These are phyloP conservation scores for Agapostemon virescens DNA, from an alignment of 2,888 invertebrate genomes.

Conservation along the genomic window DNA sequence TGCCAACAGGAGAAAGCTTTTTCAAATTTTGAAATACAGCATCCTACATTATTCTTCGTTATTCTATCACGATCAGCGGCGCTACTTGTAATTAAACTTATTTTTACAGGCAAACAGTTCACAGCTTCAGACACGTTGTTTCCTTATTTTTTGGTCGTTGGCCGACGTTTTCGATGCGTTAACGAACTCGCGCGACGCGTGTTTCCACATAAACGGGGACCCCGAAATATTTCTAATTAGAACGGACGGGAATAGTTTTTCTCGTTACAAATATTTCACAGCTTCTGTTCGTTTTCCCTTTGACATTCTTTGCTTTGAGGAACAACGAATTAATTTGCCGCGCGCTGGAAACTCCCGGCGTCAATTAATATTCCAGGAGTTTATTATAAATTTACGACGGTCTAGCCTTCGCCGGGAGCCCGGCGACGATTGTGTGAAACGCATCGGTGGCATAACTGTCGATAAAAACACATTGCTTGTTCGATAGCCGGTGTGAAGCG, in stretches of 20 bases:
- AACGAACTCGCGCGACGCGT: slow-evolving; percentile 1
- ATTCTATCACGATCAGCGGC: not conserved
- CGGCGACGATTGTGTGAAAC: slow-evolving; percentile 36
- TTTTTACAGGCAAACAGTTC: not conserved
- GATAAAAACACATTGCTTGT: slow-evolving; percentile 9
- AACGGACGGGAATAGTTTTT: slow-evolving; percentile 33
- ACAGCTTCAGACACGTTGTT: not conserved
- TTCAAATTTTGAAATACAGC: not conserved
- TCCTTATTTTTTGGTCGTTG: not conserved
- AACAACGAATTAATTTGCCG: slow-evolving; percentile 44
- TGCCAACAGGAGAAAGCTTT: not conserved
- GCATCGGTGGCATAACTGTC: slow-evolving; percentile 16
- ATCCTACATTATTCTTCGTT: not conserved
- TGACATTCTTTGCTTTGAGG: slow-evolving; percentile 30
- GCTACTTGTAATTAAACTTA: not conserved
- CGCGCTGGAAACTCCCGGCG: slow-evolving; percentile 28
- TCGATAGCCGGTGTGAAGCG: not conserved
- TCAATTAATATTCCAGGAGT: slow-evolving; percentile 50
- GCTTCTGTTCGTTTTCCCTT: not conserved
- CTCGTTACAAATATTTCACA: slow-evolving; percentile 47
- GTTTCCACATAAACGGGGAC: not conserved
- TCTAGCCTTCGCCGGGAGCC: not conserved
- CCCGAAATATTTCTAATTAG: slow-evolving; percentile 29
- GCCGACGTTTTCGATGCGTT: slow-evolving; percentile 4
- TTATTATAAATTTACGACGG: slow-evolving; percentile 46